A percentile compares a stretch with the other conserved stretches of the same genome.
phyloP scores from a whole-genome alignment of 2,113 vertebrate species.

The Cyprinus carpio region DNA sequence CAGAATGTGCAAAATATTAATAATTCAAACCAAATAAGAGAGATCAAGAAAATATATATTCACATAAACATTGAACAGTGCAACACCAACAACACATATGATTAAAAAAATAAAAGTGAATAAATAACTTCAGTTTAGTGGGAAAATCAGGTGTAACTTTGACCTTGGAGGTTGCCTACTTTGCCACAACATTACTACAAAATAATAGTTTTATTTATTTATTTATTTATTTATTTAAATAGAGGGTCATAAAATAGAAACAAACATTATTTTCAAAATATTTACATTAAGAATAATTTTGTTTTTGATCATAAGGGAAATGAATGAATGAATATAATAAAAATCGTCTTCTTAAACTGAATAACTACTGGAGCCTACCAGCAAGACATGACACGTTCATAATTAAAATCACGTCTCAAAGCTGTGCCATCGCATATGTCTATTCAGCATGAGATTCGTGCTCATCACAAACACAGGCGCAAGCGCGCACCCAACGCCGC shows the following conservation, averaged over 20 bases:
- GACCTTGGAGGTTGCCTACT: not conserved
- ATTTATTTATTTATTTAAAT: not conserved
- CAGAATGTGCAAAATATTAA: too few species aligned
- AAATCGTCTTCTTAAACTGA: not conserved
- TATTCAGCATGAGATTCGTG: conserved; percentile 40
- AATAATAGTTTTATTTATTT: too few species aligned
- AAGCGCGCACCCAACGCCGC: not conserved
- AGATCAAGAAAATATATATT: too few species aligned
- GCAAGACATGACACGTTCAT: conserved; percentile 33
- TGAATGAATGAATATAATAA: not conserved
- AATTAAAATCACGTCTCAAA: conserved; percentile 13
- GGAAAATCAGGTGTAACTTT: not conserved
- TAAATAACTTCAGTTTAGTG: not conserved
- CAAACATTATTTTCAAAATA: not conserved
- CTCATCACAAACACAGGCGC: conserved; percentile 62
- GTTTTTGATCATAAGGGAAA: not conserved
- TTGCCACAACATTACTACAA: not conserved
- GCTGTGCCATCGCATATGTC: conserved; percentile 15
- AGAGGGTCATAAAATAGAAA: not conserved
- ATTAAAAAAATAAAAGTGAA: too few species aligned
- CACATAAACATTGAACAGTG: not conserved
- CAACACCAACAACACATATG: not conserved
- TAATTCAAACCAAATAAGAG: too few species aligned
- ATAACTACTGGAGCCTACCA: not conserved
- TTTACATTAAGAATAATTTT: not conserved